Evolutionary conservation across 2,113 vertebrate genomes (phyloP), one percentile per base, ranked within the genome.

Genomic region (Ammospiza caudacuta): DNA sequence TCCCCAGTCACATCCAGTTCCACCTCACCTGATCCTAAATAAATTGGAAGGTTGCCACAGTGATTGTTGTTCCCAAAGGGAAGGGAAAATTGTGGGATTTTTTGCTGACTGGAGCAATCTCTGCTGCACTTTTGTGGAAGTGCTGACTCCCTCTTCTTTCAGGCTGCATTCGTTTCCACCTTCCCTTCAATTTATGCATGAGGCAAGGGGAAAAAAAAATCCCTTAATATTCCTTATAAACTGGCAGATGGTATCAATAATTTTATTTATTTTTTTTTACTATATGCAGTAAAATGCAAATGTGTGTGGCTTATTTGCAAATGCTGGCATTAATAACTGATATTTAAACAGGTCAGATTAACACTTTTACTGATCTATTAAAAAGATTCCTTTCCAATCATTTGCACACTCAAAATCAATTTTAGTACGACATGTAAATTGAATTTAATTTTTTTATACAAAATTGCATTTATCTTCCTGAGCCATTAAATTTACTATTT

Each of bases 401-500:
- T 97, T 98, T 98, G 96, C 97, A 98, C 97, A 97, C 97, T 96
- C 95, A 88, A 93, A 98, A 98, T 98, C 97, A 98, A 98, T 97
- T 98, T 97, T 92, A 97, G 97, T 97, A 95, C 87, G 94, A 97
- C 92, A 87, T 83, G 92, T 95, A 98, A 98, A 98, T 97, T 97
- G 97, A 97, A 98, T 98, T 97, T 97, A 97, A 97, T 95, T 97
- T 98, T 96, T 96, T 93, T 43, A 92, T 90, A 95, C 91, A 97
- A 98, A 98, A 97, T 96, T 73, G 87, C 96, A 94, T 96, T 98
- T 98, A 97, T 98, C 97, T 97, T 97, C 95, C 97, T 41, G 70
- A 98, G 96, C 97, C 98, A 96, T 98, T 98, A 98, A 95, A 98
- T 98, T 98, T 97, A 95, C 97, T 98, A 33, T 98, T 98, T 97